Base-by-base conservation (phyloP, 2,888 invertebrate genomes). In the Lycophotia porphyrea region DNA sequence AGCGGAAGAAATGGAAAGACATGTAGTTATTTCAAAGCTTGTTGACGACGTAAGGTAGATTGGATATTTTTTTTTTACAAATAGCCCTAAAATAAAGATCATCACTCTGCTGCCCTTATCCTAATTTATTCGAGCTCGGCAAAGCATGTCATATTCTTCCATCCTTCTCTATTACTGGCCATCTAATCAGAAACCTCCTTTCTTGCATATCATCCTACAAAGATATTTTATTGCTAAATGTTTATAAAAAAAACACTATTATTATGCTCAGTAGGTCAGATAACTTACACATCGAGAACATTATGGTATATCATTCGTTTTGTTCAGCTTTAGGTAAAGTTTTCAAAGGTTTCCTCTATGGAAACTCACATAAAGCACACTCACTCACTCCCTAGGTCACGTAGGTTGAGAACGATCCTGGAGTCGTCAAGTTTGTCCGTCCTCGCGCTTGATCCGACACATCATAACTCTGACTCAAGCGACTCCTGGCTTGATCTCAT, bases 1-100 rank as follows among this genome's bases (percentile, higher is more conserved):
- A 55, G 68, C 7, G 61, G 21, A 84, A 66, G 42, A 65, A 52
- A 71, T 84, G 49, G 42, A 44, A 61, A 36, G 0, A n/a, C 24
- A n/a, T 5, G 2, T 39, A 15, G 65, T 44, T 49, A 24, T 52
- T 11, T 74, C 47, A 58, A 34, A 18, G 1, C 18, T 31, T 18
- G 15, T 39, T 34, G 64, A 60, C 7, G 11, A 63, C 55, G 39
- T 36, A n/a, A 34, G 7, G 7, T 27, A 21, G 11, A 7, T 27
- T 27, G 21, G 64, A 31, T 58, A 58, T 0, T 58, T 58, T 58
- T 18, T 18, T 1, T 8, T 31, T 58, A 3, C 2, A 27, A 27
- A 18, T 58, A 55, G 15, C 4, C 11, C n/a, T 52, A 7, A n/a
- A 52, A n/a, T 52, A 49, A 49, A 24, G 13, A 18, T 39, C 39